A percentile compares a stretch with the other conserved stretches of the same genome.
Conservation (phyloP, 2,888 invertebrate species). For the Oscheius myriophilus region DNA sequence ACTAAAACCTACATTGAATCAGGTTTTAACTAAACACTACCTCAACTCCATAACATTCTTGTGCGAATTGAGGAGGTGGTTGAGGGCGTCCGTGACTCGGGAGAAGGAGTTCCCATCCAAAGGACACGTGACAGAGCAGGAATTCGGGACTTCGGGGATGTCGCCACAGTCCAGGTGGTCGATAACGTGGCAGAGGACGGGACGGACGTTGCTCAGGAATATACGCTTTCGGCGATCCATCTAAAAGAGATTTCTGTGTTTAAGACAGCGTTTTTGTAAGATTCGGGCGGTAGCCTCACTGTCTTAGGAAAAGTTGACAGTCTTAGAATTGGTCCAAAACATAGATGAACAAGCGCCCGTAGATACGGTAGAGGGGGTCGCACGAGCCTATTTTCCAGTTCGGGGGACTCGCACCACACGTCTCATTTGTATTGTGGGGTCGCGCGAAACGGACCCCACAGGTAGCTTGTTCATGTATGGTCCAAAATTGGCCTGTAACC, state of each 20-base stretch:
- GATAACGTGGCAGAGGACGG: neutral
- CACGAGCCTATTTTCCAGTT: too few relatives aligned
- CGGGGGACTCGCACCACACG: too few relatives aligned
- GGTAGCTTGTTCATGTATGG: too few relatives aligned
- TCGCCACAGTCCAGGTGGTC: neutral
- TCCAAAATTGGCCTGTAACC: too few relatives aligned
- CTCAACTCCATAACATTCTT: neutral
- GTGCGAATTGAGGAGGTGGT: slow-evolving; percentile 3
- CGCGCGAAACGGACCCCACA: too few relatives aligned
- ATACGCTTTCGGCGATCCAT: neutral
- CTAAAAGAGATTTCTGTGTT: too few relatives aligned
- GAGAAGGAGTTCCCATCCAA: neutral
- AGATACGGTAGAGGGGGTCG: too few relatives aligned
- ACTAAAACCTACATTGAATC: neutral
- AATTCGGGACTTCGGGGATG: neutral
- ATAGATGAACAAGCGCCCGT: too few relatives aligned
- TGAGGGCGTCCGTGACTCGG: neutral
- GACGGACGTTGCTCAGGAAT: neutral
- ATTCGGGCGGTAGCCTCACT: too few relatives aligned
- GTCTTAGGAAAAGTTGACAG: neutral
- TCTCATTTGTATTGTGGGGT: too few relatives aligned
- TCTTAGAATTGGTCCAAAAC: too few relatives aligned
- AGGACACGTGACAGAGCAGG: neutral
- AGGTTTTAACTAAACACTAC: neutral
- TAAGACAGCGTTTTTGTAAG: too few relatives aligned